phyloP scores from a whole-genome alignment of 2,797 vertebrate genomes.

The Liasis olivaceus region DNA sequence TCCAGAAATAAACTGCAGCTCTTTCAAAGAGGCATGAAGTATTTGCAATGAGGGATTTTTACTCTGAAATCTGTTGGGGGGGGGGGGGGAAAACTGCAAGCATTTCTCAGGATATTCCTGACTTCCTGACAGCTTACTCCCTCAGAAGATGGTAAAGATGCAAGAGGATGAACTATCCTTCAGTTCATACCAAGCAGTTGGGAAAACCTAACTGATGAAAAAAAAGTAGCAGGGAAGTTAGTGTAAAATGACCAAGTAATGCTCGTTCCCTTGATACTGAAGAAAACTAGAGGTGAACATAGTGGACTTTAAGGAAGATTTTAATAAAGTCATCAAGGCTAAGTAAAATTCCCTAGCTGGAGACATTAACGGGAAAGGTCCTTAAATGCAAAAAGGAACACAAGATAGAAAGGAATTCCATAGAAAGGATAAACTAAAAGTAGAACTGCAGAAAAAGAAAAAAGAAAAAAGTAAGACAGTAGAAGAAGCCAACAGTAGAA shows the following conservation, averaged over 20 bases:
- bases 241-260: neutral
- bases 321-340: neutral
- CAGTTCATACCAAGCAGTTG: neutral
- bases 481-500: too few species aligned
- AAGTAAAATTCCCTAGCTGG: too few species aligned
- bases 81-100: too few species aligned
- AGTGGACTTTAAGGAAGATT: neutral
- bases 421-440: too few species aligned
- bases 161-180: neutral
- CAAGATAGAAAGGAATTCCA: too few species aligned
- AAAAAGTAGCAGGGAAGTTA: neutral
- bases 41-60: neutral
- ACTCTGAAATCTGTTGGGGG: neutral
- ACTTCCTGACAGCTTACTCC: neutral
- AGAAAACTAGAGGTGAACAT: too few species aligned
- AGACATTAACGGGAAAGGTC: too few species aligned
- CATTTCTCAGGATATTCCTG: neutral
- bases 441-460: too few species aligned
- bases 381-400: too few species aligned
- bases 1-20: neutral
- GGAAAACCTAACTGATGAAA: neutral
- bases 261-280: neutral
- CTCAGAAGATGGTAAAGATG: neutral
- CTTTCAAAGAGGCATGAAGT: neutral
- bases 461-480: too few species aligned